phyloP scores from a whole-genome alignment of 2,888 invertebrate species.

The Drosophila putrida region DNA sequence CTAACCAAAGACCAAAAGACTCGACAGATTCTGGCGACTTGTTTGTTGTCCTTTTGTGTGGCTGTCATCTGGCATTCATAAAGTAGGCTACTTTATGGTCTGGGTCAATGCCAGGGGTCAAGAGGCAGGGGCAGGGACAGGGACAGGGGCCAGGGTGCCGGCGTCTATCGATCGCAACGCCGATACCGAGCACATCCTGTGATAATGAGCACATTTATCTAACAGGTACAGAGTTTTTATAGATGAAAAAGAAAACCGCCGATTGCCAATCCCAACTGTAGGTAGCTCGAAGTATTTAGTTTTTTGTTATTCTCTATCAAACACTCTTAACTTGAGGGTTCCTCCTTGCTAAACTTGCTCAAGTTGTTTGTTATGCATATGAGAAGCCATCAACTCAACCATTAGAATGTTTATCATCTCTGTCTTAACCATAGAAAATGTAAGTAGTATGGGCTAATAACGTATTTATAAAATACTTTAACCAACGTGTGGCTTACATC shows the following conservation, averaged over 20 bases:
- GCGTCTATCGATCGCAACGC: slow-evolving; percentile 71
- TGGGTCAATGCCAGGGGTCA: slow-evolving; percentile 12
- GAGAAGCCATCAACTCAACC: slow-evolving; percentile 30
- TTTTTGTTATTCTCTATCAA: background rate
- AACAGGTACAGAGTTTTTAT: slow-evolving; percentile 42
- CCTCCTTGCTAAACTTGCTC: slow-evolving; percentile 21
- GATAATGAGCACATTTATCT: slow-evolving; percentile 82
- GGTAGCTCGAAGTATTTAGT: slow-evolving; percentile 46
- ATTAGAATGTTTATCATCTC: slow-evolving; percentile 23
- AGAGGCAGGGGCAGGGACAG: slow-evolving; percentile 1
- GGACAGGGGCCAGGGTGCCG: slow-evolving; percentile 32
- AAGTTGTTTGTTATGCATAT: slow-evolving; percentile 50
- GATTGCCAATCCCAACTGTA: slow-evolving; percentile 36
- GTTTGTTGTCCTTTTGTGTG: slow-evolving; percentile 69
- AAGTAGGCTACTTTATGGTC: slow-evolving; percentile 79
- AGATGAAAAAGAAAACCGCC: slow-evolving; percentile 58
- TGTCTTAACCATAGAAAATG: slow-evolving; percentile 3
- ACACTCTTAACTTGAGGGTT: background rate
- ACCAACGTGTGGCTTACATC: slow-evolving; percentile 28
- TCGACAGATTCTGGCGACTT: slow-evolving; percentile 22
- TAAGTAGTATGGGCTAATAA: background rate
- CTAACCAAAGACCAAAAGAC: slow-evolving; percentile 30
- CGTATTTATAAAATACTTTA: slow-evolving; percentile 14
- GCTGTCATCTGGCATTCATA: slow-evolving; percentile 80
- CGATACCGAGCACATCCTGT: slow-evolving; percentile 79